Base-by-base conservation (phyloP, 2,797 vertebrate genomes). In the Spizella passerina region DNA sequence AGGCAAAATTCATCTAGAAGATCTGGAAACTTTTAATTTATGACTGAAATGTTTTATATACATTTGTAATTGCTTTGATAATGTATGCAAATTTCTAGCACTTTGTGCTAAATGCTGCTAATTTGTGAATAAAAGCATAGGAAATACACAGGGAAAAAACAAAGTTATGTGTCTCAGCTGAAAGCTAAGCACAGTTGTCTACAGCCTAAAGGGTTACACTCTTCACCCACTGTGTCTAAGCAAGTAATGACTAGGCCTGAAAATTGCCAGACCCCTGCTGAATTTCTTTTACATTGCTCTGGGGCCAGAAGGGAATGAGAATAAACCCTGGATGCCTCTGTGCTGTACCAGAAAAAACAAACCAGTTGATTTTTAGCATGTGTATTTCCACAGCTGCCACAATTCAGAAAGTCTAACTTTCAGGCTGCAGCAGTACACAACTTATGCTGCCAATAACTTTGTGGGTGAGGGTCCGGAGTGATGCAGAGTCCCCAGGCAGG, bases 21-120 rank as follows among this genome's bases (percentile, higher is more conserved):
- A 87, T 39, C 82, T 70, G 78, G 76, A 63, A 94, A 93, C 78
- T 92, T 97, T 91, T 82, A 81, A 93, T 95, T 96, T 96, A 94
- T 70, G 12, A 68, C 59, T 60, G 34, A 32, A 77, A 88, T 81
- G 64, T 53, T 93, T 84, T 43, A 43, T 53, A 60, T 57, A 41
- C 36, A 49, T 88, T 93, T 90, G 44, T 82, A 96, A 95, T 90
- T 95, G 93, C 83, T 95, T 96, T 1, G 1, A 34, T 87, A 93
- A 96, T 30, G 57, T 26, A 90, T 49, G 92, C 83, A 94, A 80
- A 83, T 72, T 46, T 66, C 41, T 46, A 60, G n/a, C 55, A 26
- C 32, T 83, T 75, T 79, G 64, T 82, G 66, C 52, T 90, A 94
- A 92, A 75, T 29, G 65, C 19, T 2, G 2, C 26, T 66, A 84